A percentile compares a stretch with the other conserved stretches of the same genome.
phyloP scores from a whole-genome alignment of 2,797 vertebrate genomes.

The Falco berigora region DNA sequence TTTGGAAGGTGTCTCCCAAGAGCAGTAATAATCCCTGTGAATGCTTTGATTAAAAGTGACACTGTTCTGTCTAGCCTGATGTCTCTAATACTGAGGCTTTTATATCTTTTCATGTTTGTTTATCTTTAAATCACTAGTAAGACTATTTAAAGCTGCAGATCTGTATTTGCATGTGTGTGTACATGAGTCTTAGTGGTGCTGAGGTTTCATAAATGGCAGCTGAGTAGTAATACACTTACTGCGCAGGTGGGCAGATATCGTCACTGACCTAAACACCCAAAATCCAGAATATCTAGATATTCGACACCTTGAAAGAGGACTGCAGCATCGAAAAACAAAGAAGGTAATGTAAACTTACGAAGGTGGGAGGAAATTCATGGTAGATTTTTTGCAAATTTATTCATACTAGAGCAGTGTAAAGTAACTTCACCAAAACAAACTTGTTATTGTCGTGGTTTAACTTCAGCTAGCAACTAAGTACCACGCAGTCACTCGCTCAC shows the following conservation, averaged over 20 bases:
- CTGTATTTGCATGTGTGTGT: not conserved
- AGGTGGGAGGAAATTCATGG: not conserved
- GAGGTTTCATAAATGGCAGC: not conserved
- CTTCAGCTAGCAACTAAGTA: too few relatives aligned
- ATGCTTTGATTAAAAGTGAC: not conserved
- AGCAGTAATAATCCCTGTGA: not conserved
- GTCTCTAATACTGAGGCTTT: not conserved
- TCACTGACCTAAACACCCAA: slow-evolving; percentile 95
- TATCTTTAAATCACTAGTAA: not conserved
- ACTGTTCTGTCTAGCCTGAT: not conserved
- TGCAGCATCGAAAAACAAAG: slow-evolving; percentile 95
- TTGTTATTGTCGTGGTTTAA: not conserved
- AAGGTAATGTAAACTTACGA: slow-evolving; percentile 75
- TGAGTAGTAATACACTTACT: not conserved
- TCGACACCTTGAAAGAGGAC: slow-evolving; percentile 90
- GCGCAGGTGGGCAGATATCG: slow-evolving; percentile 91
- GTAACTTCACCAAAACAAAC: not conserved
- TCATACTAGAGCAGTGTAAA: not conserved
- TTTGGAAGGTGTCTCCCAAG: not conserved
- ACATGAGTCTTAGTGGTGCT: not conserved
- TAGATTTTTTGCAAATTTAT: not conserved
- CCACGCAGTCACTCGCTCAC: too few relatives aligned
- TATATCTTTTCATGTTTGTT: not conserved
- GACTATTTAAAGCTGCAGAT: not conserved
- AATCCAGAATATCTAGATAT: slow-evolving; percentile 98